Evolutionary conservation across 2,113 vertebrate species (phyloP).

Genomic region (Oncorhynchus kisutch): DNA sequence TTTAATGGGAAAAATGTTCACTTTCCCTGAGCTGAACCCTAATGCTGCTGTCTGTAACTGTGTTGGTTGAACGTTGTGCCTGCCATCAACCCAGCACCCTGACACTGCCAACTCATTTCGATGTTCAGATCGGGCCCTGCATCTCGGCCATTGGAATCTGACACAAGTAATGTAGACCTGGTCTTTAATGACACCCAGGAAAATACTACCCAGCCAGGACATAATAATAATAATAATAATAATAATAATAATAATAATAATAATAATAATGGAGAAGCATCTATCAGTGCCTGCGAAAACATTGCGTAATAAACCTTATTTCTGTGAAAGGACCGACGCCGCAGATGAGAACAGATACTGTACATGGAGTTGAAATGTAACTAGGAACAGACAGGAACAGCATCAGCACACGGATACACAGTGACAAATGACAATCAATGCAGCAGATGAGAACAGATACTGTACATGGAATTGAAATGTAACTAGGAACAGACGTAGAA

Average conservation of each 20-base stretch:
- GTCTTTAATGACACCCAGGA: slow-evolving; percentile 62
- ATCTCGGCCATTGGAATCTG: slow-evolving; percentile 58
- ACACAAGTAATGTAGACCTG: slow-evolving; percentile 74
- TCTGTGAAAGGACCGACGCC: too few relatives aligned
- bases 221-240: slow-evolving; percentile 61
- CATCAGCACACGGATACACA: too few relatives aligned
- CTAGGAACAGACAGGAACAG: too few relatives aligned
- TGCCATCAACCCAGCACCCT: background rate
- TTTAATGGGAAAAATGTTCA: slow-evolving; percentile 20
- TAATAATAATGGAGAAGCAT: slow-evolving; percentile 53
- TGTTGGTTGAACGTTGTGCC: background rate
- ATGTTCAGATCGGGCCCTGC: slow-evolving; percentile 59
- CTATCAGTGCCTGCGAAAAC: slow-evolving; percentile 69
- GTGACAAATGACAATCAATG: too few relatives aligned
- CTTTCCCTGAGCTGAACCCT: slow-evolving; percentile 11
- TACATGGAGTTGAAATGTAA: too few relatives aligned
- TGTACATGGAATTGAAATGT: too few relatives aligned
- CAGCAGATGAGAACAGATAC: too few relatives aligned
- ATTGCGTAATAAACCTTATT: slow-evolving; percentile 76
- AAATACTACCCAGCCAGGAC: slow-evolving; percentile 67
- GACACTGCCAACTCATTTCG: slow-evolving; percentile 58
- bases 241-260: slow-evolving; percentile 63
- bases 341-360: too few relatives aligned
- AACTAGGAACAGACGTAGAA: too few relatives aligned
- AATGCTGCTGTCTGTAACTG: slow-evolving; percentile 3